These are phyloP conservation scores for Antheraea yamamai DNA, from an alignment of 2,888 invertebrate genomes.

Conservation along the genomic window DNA sequence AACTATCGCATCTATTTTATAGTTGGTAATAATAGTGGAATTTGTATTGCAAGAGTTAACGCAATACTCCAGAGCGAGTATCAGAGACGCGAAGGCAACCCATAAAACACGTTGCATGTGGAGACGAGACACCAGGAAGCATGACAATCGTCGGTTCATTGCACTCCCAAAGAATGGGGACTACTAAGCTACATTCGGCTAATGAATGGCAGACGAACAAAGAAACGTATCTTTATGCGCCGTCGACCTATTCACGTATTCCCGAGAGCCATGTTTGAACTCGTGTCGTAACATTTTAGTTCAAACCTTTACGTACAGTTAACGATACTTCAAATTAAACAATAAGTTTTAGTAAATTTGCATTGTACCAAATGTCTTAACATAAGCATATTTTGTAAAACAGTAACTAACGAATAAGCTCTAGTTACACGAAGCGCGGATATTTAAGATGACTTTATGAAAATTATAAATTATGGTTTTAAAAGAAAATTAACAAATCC, in stretches of 20 bases:
- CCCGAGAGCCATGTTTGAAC: slow-evolving; percentile 44
- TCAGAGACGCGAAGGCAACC: slow-evolving; percentile 58
- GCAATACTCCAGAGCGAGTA: slow-evolving; percentile 49
- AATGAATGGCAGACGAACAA: slow-evolving; percentile 78
- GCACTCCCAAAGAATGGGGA: slow-evolving; percentile 71
- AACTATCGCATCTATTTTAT: not conserved
- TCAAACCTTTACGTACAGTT: not conserved
- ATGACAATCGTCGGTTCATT: slow-evolving; percentile 71
- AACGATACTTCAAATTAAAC: not conserved
- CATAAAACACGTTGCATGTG: slow-evolving; percentile 70
- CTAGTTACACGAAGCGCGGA: slow-evolving; percentile 37
- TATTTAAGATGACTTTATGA: slow-evolving; percentile 45
- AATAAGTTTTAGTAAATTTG: not conserved
- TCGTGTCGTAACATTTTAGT: slow-evolving; percentile 38
- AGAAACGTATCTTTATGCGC: slow-evolving; percentile 58
- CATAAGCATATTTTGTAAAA: slow-evolving; percentile 21
- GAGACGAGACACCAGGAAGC: slow-evolving; percentile 53
- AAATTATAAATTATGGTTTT: slow-evolving; percentile 39
- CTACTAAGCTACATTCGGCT: slow-evolving; percentile 70
- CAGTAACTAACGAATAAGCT: slow-evolving; percentile 38
- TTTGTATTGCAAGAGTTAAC: slow-evolving; percentile 28
- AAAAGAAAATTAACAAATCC: not conserved
- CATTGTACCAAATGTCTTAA: not conserved
- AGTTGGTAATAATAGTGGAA: not conserved
- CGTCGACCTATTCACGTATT: slow-evolving; percentile 54